phyloP scores from a whole-genome alignment of 2,888 invertebrate genomes.

The Drosophila mimica region DNA sequence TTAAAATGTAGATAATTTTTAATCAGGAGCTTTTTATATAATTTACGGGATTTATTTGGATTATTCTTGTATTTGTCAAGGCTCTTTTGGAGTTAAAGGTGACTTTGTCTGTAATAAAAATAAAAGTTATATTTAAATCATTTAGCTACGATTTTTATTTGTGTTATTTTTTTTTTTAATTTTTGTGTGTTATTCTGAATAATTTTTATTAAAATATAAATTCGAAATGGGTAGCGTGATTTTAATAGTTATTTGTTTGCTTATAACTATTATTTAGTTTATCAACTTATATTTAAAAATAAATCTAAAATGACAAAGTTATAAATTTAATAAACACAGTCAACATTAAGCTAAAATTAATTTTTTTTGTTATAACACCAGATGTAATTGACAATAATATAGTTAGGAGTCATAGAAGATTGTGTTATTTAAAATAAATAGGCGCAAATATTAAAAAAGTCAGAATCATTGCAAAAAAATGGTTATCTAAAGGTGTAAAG shows the following conservation, averaged over 20 bases:
- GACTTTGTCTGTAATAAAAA: not conserved
- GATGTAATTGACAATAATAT: not conserved
- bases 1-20: not conserved
- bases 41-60: not conserved
- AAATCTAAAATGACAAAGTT: not conserved
- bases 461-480: no score
- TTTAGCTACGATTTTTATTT: not conserved
- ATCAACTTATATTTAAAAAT: not conserved
- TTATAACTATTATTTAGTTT: not conserved
- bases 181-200: not conserved
- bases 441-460: not conserved
- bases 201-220: not conserved
- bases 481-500: not conserved
- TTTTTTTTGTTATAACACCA: not conserved
- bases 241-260: not conserved
- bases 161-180: not conserved
- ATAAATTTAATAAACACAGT: not conserved
- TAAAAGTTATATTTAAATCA: not conserved
- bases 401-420: not conserved
- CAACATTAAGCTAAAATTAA: not conserved
- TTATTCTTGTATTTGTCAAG: not conserved
- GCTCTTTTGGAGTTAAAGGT: not conserved
- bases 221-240: not conserved
- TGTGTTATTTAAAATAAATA: not conserved
- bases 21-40: not conserved